Conservation (phyloP, 1,140 invertebrate species). For the Zaprionus vittiger region DNA sequence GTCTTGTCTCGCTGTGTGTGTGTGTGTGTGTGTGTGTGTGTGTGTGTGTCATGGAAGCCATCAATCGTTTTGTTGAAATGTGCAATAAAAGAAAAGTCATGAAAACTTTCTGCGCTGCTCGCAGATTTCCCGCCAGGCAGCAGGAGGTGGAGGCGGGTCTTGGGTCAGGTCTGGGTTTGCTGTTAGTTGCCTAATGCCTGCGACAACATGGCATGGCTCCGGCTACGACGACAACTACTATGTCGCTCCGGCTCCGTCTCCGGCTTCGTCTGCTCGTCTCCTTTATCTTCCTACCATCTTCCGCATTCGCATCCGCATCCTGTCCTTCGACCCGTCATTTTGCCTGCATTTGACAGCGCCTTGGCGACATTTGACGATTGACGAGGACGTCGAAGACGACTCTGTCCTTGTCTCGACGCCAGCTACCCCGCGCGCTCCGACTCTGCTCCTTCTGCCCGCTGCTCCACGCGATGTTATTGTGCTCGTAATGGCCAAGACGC, state of each 20-base stretch:
- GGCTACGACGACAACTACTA: slow-evolving; percentile 15
- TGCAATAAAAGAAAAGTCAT: slow-evolving; percentile 84
- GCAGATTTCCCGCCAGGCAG: slow-evolving; percentile 64
- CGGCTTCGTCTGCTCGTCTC: neutral
- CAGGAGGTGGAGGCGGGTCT: neutral
- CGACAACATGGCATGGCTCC: slow-evolving; percentile 68
- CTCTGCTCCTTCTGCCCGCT: neutral
- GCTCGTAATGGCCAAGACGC: slow-evolving; percentile 66
- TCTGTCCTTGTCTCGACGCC: slow-evolving; percentile 1
- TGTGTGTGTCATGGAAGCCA: slow-evolving; percentile 79
- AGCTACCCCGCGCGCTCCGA: neutral
- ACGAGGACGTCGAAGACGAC: slow-evolving; percentile 77
- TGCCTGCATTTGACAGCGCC: slow-evolving; percentile 78
- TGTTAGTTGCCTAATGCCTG: slow-evolving; percentile 76
- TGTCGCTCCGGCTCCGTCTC: neutral
- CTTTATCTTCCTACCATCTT: slow-evolving; percentile 12
- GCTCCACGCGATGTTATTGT: slow-evolving; percentile 51
- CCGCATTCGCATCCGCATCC: slow-evolving; percentile 37
- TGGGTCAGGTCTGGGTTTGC: slow-evolving; percentile 24
- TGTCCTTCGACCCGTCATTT: slow-evolving; percentile 55
- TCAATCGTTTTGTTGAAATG: slow-evolving; percentile 84
- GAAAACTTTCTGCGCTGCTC: slow-evolving; percentile 82
- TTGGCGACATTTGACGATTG: slow-evolving; percentile 83
- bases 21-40: slow-evolving; percentile 43
- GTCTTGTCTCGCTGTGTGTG: slow-evolving; percentile 8